Evolutionary conservation across 2,797 vertebrate genomes (phyloP), one percentile per base, ranked within the genome.

Genomic region (Prunella strophiata): DNA sequence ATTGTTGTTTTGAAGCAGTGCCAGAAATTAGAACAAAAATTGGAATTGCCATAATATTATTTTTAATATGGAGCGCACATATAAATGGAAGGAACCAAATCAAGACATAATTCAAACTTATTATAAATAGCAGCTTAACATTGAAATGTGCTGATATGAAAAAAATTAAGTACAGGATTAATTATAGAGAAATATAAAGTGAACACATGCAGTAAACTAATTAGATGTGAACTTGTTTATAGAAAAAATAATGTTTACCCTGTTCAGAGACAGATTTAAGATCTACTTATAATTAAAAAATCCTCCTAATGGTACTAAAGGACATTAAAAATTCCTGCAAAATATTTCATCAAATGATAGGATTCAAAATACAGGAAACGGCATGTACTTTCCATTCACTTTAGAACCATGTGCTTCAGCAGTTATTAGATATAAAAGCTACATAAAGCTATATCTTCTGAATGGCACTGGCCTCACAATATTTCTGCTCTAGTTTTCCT

Each of bases 21-120:
- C 84, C 89, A 91, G 54, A 91, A 92, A 80, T 88, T 16, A 68
- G 11, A 89, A 58, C 13, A 87, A 89, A 94, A 91, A 43, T 74
- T 73, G 4, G 78, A 89, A 85, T 71, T 12, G 54, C 20, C 11
- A 7, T 76, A n/a, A 36, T 50, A 70, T 40, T 82, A 42, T 68
- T 93, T 90, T 96, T 79, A 65, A 70, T 86, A 52, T 32, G 16
- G 13, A 61, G 17, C 34, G 7, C 38, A 51, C 13, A 34, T 58
- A 67, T 34, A 88, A 83, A 57, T 61, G 16, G 52, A 94, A 91
- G 51, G 30, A 77, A 80, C 20, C 11, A 51, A 85, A 85, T 85
- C 61, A 66, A 73, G 29, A 36, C 5, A 21, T 58, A 76, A 92
- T 93, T 96, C 78, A 77, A 71, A 55, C 11, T 88, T 47, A 21